Evolutionary conservation across 2,113 vertebrate genomes (phyloP), one percentile per base, ranked within the genome.

Genomic region (Centropristis striata): DNA sequence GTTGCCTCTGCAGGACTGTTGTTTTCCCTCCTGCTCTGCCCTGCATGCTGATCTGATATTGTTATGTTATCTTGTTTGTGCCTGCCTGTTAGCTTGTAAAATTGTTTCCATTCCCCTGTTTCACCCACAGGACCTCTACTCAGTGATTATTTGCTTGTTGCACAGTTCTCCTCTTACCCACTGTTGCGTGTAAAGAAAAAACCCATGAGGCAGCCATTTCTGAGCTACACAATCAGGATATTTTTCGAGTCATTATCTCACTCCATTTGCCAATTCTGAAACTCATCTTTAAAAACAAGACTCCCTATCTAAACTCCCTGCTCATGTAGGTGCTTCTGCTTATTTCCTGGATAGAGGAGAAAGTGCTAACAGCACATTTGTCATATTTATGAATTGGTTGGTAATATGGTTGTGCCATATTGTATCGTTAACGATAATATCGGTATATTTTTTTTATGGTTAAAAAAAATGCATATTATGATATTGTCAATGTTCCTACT

Each of bases 141-240:
- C 21, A 46, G 28, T 28, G 14, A 36, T 67, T 66, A 59, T 60
- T 67, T 37, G 44, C 37, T 53, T 74, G 21, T 54, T 67, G 25
- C 16, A 23, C 54, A 60, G 1, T 36, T 60, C 4, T 44, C 10
- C 59, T 66, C 18, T 59, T 5, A 5, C 16, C 16, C 27, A 13
- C 12, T 18, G 18, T 18, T 39, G 55, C 7, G 7, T 41, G 21
- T n/a, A 46, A 23, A 60, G 20, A 25, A 18, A 21, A 47, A 16
- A 1, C 16, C 27, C 12, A 27, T 0, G 41, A 63, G 50, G 25
- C 53, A 32, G 54, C 36, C 9, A 36, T 32, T 47, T 51, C 23
- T 42, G 46, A 13, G 37, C n/a, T 4, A 21, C 1, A 53, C 55
- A 27, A 64, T 21, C 25, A 5, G 20, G 1, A 36, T 44, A 4